These are phyloP conservation scores for Platyscapa corneri DNA, from an alignment of 1,140 invertebrate species.

Conservation along the genomic window DNA sequence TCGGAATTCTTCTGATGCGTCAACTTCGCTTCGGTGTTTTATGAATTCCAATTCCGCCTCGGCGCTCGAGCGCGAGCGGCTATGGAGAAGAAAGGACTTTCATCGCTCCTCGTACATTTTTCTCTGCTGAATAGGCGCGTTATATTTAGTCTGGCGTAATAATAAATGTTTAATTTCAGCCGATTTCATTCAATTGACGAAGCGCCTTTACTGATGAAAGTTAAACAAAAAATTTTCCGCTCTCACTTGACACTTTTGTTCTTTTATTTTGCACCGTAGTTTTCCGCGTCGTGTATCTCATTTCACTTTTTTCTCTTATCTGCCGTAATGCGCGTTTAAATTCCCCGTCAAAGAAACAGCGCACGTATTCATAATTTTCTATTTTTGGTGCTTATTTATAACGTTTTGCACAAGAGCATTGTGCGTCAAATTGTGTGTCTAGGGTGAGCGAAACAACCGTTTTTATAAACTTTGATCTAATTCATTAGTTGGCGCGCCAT, in stretches of 20 bases:
- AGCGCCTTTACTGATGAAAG: background rate
- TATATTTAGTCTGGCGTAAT: slow-evolving; percentile 1
- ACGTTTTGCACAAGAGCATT: too few species aligned
- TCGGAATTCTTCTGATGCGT: slow-evolving; percentile 15
- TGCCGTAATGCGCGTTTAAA: background rate
- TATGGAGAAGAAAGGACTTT: slow-evolving; percentile 13
- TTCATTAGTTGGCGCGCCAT: too few species aligned
- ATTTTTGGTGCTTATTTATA: too few species aligned
- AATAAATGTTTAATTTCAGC: background rate
- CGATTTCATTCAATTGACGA: background rate
- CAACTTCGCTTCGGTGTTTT: background rate
- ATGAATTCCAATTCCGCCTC: background rate
- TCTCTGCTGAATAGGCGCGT: background rate
- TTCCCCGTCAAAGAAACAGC: background rate
- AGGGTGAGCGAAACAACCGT: too few species aligned
- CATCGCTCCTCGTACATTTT: slow-evolving; percentile 9
- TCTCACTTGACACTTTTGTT: background rate
- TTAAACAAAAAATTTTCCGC: background rate
- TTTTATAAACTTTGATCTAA: too few species aligned
- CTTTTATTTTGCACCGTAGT: background rate
- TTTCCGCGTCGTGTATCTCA: background rate
- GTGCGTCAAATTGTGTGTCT: too few species aligned
- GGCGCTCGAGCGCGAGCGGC: background rate
- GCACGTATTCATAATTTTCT: too few species aligned
- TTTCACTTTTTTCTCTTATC: slow-evolving; percentile 11